These are phyloP conservation scores for Zele albiditarsus DNA, from an alignment of 2,888 invertebrate genomes.

Conservation along the genomic window DNA sequence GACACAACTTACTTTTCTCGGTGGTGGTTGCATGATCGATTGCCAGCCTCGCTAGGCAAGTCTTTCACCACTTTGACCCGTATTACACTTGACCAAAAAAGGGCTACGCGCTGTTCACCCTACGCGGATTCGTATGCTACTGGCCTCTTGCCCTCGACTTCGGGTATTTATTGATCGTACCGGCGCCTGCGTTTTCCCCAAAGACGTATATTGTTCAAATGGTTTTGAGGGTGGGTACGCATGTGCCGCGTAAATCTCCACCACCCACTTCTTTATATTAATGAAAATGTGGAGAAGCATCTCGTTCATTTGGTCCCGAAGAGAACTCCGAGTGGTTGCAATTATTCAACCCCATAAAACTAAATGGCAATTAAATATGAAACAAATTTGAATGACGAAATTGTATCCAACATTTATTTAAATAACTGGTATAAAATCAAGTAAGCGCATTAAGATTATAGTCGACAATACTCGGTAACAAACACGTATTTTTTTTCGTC, in stretches of 20 bases:
- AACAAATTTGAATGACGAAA: slow-evolving; percentile 28
- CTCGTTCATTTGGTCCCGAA: not conserved
- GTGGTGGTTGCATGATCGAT: slow-evolving; percentile 86
- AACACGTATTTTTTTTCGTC: slow-evolving; percentile 1
- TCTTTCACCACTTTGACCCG: slow-evolving; percentile 61
- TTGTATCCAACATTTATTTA: slow-evolving; percentile 59
- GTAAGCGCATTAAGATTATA: slow-evolving; percentile 34
- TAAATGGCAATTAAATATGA: not conserved
- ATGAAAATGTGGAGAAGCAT: not conserved
- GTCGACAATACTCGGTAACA: slow-evolving; percentile 19
- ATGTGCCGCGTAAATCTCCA: slow-evolving; percentile 48
- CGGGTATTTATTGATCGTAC: slow-evolving; percentile 69
- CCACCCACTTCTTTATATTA: slow-evolving; percentile 28
- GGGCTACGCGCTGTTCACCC: slow-evolving; percentile 58
- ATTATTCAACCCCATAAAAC: too few species aligned
- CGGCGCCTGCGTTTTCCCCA: slow-evolving; percentile 66
- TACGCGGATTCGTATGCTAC: slow-evolving; percentile 68
- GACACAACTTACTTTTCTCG: slow-evolving; percentile 83
- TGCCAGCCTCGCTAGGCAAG: slow-evolving; percentile 61
- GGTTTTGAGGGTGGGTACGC: slow-evolving; percentile 41
- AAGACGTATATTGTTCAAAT: slow-evolving; percentile 44
- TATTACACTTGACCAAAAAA: slow-evolving; percentile 50
- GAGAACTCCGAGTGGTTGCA: not conserved
- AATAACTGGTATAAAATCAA: slow-evolving; percentile 63
- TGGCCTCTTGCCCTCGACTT: slow-evolving; percentile 68